Conservation (phyloP, 2,113 vertebrate genomes). For the Alaudala cheleensis region DNA sequence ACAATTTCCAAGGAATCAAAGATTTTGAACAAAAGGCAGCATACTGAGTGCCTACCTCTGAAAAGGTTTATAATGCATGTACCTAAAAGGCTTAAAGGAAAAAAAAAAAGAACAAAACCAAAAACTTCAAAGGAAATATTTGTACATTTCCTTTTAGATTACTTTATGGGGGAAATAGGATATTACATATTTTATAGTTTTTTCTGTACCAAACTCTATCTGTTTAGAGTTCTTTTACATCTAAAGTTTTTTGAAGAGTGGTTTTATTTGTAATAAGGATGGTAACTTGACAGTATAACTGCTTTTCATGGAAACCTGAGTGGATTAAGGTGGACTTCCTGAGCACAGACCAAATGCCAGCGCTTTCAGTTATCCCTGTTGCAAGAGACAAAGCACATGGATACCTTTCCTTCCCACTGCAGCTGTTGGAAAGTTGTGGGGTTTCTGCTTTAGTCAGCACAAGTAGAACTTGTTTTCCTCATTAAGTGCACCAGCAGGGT, state of each 20-base stretch:
- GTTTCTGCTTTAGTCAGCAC: slow-evolving; percentile 24
- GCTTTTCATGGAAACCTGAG: background rate
- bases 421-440: background rate
- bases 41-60: background rate
- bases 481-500: slow-evolving; percentile 29
- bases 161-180: background rate
- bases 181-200: background rate
- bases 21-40: background rate
- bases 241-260: background rate
- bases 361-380: background rate
- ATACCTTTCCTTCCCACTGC: background rate
- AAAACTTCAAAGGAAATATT: background rate
- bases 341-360: background rate
- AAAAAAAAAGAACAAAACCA: background rate
- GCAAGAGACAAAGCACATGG: background rate
- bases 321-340: background rate
- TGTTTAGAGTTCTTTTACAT: background rate
- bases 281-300: background rate
- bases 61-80: background rate
- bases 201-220: background rate
- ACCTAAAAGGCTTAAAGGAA: background rate
- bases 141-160: background rate
- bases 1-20: background rate
- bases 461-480: background rate
- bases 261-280: background rate